Base-by-base conservation (phyloP, 2,113 vertebrate genomes). In the Bufo bufo region DNA sequence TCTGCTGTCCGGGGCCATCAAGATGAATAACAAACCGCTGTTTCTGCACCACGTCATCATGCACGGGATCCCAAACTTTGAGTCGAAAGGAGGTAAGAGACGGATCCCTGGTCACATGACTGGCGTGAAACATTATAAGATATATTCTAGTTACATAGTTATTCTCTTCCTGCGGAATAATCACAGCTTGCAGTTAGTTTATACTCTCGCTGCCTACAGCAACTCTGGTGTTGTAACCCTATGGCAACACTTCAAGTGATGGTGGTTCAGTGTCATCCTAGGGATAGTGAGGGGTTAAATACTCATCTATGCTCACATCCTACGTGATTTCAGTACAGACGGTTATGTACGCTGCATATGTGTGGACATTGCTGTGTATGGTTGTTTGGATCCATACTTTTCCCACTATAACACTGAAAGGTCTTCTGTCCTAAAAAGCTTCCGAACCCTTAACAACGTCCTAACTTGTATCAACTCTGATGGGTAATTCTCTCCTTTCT, bases 11-110 rank as follows among this genome's bases (percentile, higher is more conserved):
- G 98, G 98, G 82, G 95, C 96, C 93, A 99, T 99, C 93, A 99
- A 98, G 94, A 99, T 99, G 96, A 99, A 99, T 96, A 99, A 99
- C 95, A 99, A 99, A 86, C 98, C 98, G 6, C 93, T 99, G 91
- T 99, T 99, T 90, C 95, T 99, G 71, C 98, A 99, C 89, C 98
- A 99, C 0, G 98, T 99, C 93, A 99, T 99, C 95, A 96, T 99
- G 97, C 98, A 99, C 0, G 98, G 98, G 90, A 97, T 99, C 90
- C 98, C 98, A 87, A 98, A 98, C 94, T 99, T 99, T 0, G 98
- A 99, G 92, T 96, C 97, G 0, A 97, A 99, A 96, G 98, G 98
- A 90, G 98, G 98, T 97, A 92, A 88, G 50, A 49, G 2, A 47
- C 10, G 10, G 3, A 33, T 66, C 12, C 8, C n/a, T 33, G 45